Base-by-base conservation (phyloP, 1,140 invertebrate genomes). In the Hylaeus volcanicus region DNA sequence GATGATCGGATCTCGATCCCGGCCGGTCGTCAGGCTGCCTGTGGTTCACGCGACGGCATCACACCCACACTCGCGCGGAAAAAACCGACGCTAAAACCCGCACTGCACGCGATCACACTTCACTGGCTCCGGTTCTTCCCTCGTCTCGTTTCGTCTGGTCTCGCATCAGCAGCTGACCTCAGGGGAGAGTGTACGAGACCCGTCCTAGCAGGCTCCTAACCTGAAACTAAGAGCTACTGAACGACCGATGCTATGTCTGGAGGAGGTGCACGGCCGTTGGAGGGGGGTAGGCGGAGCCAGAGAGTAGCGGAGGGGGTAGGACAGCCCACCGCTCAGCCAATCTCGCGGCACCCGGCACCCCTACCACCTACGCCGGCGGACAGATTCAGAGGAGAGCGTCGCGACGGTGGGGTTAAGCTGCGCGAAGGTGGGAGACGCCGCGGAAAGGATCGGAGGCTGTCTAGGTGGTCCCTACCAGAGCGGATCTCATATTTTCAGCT, bases 171-270 rank as follows among this genome's bases (percentile, higher is more conserved):
- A 26, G 26, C 26, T 26, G 26, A 26, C 26, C 26, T 26, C 26
- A 26, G 26, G 86, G 83, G 88, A 88, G 91, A 89, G 89, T 91
- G 89, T 92, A 85, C 88, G 90, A 93, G 92, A 93, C 93, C 92
- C 93, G 92, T 93, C 88, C 92, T 92, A 92, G 90, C 93, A 93
- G 93, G 93, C 93, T 93, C 91, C 93, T 93, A 93, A 94, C 93
- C 93, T 93, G 92, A 93, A 93, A 93, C 92, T 93, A 93, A 93
- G 91, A 93, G 93, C 92, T 92, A 92, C 89, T 91, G 90, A 91
- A 93, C 89, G 90, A 91, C 89, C 89, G 92, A 94, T 94, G 91
- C 90, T 91, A 90, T 90, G 90, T 83, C 89, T 93, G 92, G 91
- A 92, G 92, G 93, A 93, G 93, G 91, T 87, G 89, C 91, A 88